Evolutionary conservation across 1,140 invertebrate genomes (phyloP), one percentile per base, ranked within the genome.

Genomic region (Drosophila albomicans): DNA sequence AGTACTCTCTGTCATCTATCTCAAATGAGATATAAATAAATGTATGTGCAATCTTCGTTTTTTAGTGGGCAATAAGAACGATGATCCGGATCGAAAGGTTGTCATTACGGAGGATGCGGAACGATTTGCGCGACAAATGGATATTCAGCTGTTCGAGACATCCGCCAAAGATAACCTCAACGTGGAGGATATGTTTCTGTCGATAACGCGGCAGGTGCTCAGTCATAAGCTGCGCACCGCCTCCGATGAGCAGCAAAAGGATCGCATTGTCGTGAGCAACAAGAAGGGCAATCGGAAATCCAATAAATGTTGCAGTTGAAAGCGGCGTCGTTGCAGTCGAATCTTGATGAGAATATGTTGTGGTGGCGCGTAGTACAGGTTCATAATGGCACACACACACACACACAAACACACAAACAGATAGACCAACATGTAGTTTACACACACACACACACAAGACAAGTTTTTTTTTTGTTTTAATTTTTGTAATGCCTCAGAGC

Each of bases 121-220:
- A 94, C 95, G 97, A 78, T 99, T 99, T 95, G 98, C 98, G 51
- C 96, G 96, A 92, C 97, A 99, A 94, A 99, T 99, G 98, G 96
- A 96, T 73, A 99, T 99, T 92, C 96, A 97, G 86, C 94, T 99
- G 63, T 99, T 98, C 94, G 99, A 99, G 94, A 99, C 99, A 79
- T 99, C 98, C 93, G 99, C 99, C 91, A 99, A 99, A 94, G 98
- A 99, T 92, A 99, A 99, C 93, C 96, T 98, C 81, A 99, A 99
- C 94, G 99, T 99, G 59, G 98, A 99, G 94, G 98, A 99, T 94
- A 96, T 96, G 95, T 95, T 95, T 91, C 93, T 95, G 94, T 97
- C 95, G 88, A 95, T 96, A 74, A 95, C 95, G 75, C 93, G 94
- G 93, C 94, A 94, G 93, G 94, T 95, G 62, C 68, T 93, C 11